phyloP scores from a whole-genome alignment of 2,797 vertebrate species.

The Hyperoplus immaculatus region DNA sequence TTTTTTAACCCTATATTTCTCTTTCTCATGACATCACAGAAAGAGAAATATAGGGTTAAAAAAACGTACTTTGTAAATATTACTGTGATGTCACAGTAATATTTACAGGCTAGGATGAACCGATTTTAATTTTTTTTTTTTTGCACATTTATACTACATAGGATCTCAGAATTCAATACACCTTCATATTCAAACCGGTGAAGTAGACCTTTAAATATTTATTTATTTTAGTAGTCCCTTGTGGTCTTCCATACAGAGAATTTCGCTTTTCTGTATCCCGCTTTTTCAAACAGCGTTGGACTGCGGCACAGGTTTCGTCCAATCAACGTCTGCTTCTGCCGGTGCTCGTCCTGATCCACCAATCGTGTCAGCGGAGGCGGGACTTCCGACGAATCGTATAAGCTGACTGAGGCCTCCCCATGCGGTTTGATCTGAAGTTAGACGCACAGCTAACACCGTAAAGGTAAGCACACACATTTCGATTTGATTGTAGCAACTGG shows the following conservation, averaged over 20 bases:
- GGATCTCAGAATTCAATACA: no score
- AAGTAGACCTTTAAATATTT: background rate
- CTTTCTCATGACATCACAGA: no score
- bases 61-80: no score
- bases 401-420: conserved; percentile 81
- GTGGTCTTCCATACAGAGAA: conserved; percentile 7
- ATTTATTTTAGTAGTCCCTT: background rate
- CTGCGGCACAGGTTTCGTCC: conserved; percentile 57
- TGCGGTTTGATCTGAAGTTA: conserved; percentile 73
- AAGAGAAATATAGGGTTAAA: no score
- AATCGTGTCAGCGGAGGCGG: conserved; percentile 70
- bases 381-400: conserved; percentile 76
- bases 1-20: no score
- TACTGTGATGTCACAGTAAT: no score
- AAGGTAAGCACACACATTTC: conserved; percentile 61
- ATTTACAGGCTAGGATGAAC: no score
- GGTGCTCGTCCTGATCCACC: conserved; percentile 42
- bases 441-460: conserved; percentile 37
- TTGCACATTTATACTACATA: no score
- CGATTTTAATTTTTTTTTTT: no score
- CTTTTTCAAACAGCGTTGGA: conserved; percentile 59
- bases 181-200: no score
- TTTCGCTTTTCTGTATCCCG: conserved; percentile 43
- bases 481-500: accelerated
- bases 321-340: conserved; percentile 28